Base-by-base conservation (phyloP, 2,888 invertebrate genomes). In the Perizoma affinitatum region DNA sequence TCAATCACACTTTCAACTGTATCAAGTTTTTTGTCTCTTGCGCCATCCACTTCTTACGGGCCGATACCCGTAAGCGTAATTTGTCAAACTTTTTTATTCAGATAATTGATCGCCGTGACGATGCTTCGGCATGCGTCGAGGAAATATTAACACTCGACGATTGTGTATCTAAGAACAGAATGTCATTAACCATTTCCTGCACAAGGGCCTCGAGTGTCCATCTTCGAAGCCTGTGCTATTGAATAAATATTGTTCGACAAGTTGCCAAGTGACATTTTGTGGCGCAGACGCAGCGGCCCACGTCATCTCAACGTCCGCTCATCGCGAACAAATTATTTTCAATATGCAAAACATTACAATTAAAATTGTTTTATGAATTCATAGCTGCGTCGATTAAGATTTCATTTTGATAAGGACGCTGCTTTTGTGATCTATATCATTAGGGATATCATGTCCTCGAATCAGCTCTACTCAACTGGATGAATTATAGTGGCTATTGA, bases 1-100 rank as follows among this genome's bases (percentile, higher is more conserved):
- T 91, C 88, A 90, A 91, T 91, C 91, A 90, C 83, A 87, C 79
- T 89, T 90, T 88, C 76, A 91, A 90, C 85, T 89, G 87, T 90
- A 89, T 85, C 88, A 84, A 77, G 85, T 82, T 88, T 88, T 86
- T 86, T 83, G 75, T 83, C 69, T 74, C 79, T 80, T 81, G 74
- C 76, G 68, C 76, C 80, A 75, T 78, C 75, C 77, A 73, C 73
- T 75, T 82, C 81, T 83, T 80, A 77, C 72, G 80, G 72, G 77
- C 86, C 86, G 84, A 82, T 77, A 72, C 74, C n/a, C 75, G 71
- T 75, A 74, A 76, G 75, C 75, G 80, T 81, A 86, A 89, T 89
- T 89, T 87, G 88, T 88, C 87, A 87, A 81, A 82, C 75, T 88
- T 88, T 85, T 88, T 90, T 83, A 82, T 84, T 78, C 73, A 75